Base-by-base conservation (phyloP, 2,113 vertebrate species). In the Meles meles region DNA sequence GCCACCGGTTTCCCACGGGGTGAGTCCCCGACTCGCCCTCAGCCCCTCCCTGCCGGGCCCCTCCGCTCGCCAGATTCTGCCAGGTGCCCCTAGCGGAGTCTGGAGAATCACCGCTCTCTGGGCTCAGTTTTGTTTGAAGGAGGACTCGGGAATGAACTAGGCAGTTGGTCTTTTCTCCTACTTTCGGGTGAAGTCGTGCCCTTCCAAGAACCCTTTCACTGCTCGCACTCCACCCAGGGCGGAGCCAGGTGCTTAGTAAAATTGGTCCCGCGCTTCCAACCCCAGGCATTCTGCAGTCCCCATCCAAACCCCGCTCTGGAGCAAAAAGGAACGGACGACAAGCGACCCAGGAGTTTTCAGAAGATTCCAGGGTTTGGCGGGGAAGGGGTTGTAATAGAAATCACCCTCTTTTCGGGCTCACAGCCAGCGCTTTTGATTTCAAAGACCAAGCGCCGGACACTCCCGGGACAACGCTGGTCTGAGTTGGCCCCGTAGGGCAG, bases 181-280 rank as follows among this genome's bases (percentile, higher is more conserved):
- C 55, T 42, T 57, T 31, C 5, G 7, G 20, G 10, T 34, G 77
- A 52, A 20, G 72, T 37, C 1, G n/a, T n/a, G 10, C 25, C 18
- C 77, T 71, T 76, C 52, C 34, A 11, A 2, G 37, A 37, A 9
- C 21, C 7, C 15, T 25, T n/a, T 1, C 44, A 0, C 18, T 34
- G 6, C 27, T 37, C 82, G n/a, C 79, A 1, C 69, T 42, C 39
- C 76, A n/a, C n/a, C 85, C 61, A 49, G 55, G 97, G 96, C 84
- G 69, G 90, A 97, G 92, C 71, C 88, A 57, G 97, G 92, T 95
- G 98, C 95, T 97, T 94, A 61, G 89, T 61, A 57, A 90, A 93
- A 87, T 63, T n/a, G 42, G 69, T 94, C 92, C 80, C 79, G 90
- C 39, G 69, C 47, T 42, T 80, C 10, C 34, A 95, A 42, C 39